Base-by-base conservation (phyloP, 2,113 vertebrate genomes). In the Anoura caudifer region DNA sequence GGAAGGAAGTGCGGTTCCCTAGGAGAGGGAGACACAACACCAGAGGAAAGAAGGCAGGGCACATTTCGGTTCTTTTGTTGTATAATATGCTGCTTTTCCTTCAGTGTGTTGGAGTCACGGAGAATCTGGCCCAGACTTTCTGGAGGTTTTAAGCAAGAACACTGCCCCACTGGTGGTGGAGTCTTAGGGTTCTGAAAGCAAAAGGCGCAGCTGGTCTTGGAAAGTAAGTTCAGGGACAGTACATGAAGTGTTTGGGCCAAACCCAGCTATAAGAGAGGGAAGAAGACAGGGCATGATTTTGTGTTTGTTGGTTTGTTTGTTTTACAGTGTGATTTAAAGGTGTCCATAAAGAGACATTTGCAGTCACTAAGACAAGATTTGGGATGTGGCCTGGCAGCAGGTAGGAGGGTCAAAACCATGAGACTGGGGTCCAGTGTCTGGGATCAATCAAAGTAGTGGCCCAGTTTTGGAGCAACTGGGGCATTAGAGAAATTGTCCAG, bases 41-140 rank as follows among this genome's bases (percentile, higher is more conserved):
- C 38, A 33, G 36, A 76, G n/a, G 89, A 31, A 70, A 87, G 54
- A 47, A 75, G 61, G 22, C 2, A 36, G 63, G 75, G 31, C 50
- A 3, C 2, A 16, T 19, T 54, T 54, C 12, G 3, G 7, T 45
- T 22, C 69, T 79, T 82, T 72, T 38, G 4, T 90, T 89, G 47
- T 9, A 22, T 41, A 73, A 61, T 14, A 4, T 5, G 3, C 73
- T 84, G 26, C 22, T 47, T 92, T 86, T 28, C 89, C 70, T 95
- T 52, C 11, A 7, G 50, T 75, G 70, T 77, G 24, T 20, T 91
- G 45, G 63, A 88, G 86, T 65, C 67, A 45, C 0, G 50, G 91
- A 91, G 88, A 72, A 72, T 88, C 61, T 95, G 69, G 93, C 85
- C 93, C 56, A 70, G 94, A 76, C 16, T 54, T 95, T 87, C 73